A percentile compares a stretch with the other conserved stretches of the same genome.
phyloP scores from a whole-genome alignment of 2,113 vertebrate genomes.

The Myrmecobius fasciatus region DNA sequence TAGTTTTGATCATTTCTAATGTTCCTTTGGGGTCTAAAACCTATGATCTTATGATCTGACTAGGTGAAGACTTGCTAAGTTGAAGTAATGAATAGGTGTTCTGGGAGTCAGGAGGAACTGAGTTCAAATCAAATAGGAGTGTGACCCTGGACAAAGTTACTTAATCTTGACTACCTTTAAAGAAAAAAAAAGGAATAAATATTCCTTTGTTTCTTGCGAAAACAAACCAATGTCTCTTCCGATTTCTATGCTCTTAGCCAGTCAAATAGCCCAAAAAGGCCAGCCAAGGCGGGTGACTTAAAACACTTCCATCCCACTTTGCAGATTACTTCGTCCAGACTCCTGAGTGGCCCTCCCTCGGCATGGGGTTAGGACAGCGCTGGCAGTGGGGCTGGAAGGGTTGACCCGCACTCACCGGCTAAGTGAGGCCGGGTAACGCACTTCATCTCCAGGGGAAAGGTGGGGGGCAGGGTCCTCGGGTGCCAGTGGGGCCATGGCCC shows the following conservation, averaged over 20 bases:
- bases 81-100: not conserved
- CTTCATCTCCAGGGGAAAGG: not conserved
- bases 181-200: not conserved
- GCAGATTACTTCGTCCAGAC: too few species aligned
- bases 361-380: not conserved
- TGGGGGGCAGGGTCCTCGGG: not conserved
- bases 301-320: not conserved
- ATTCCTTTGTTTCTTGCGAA: not conserved
- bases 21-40: too few species aligned
- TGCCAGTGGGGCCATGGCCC: not conserved
- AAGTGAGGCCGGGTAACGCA: not conserved
- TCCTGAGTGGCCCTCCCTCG: too few species aligned
- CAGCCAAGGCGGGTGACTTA: not conserved
- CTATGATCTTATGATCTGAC: not conserved
- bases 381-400: not conserved
- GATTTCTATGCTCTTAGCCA: not conserved
- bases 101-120: not conserved
- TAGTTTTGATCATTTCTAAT: not conserved
- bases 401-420: not conserved
- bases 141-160: not conserved
- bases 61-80: not conserved
- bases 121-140: not conserved
- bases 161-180: not conserved
- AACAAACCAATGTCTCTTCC: not conserved
- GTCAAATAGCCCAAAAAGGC: not conserved